Evolutionary conservation across 2,888 invertebrate species (phyloP).

Genomic region (Platycheirus rosarum): DNA sequence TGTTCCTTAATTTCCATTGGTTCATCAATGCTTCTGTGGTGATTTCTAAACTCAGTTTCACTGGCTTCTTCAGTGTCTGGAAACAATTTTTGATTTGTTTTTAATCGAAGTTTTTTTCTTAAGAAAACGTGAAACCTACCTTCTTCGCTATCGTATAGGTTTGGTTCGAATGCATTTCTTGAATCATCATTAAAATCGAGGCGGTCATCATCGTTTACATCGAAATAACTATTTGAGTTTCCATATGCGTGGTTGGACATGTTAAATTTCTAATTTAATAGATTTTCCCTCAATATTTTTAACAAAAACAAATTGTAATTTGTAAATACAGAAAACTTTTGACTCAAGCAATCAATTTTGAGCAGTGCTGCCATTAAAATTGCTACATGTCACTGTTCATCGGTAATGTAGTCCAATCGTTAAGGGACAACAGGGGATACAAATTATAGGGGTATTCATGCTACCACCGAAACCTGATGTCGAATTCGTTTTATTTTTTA

Average conservation of each 20-base stretch:
- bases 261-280: too few relatives aligned
- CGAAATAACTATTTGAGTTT: conserved; percentile 73
- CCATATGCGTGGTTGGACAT: conserved; percentile 75
- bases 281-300: too few relatives aligned
- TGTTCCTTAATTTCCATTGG: conserved; percentile 82
- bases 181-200: conserved; percentile 78
- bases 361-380: too few relatives aligned
- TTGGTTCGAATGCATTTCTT: conserved; percentile 76
- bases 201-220: conserved; percentile 75
- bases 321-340: too few relatives aligned
- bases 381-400: too few relatives aligned
- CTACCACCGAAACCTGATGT: too few relatives aligned
- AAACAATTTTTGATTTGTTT: conserved; percentile 59
- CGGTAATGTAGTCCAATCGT: too few relatives aligned
- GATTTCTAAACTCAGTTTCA: conserved; percentile 94
- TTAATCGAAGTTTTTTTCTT: neutral
- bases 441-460: too few relatives aligned
- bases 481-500: too few relatives aligned
- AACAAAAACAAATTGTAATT: too few relatives aligned
- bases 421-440: too few relatives aligned
- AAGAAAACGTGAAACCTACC: conserved; percentile 82
- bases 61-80: conserved; percentile 97
- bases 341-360: too few relatives aligned
- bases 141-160: conserved; percentile 84
- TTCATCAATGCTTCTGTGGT: conserved; percentile 78